Percentiles rank a stretch among this genome's conserved stretches.
phyloP scores from a whole-genome alignment of 2,113 vertebrate species.

The Balaeniceps rex region DNA sequence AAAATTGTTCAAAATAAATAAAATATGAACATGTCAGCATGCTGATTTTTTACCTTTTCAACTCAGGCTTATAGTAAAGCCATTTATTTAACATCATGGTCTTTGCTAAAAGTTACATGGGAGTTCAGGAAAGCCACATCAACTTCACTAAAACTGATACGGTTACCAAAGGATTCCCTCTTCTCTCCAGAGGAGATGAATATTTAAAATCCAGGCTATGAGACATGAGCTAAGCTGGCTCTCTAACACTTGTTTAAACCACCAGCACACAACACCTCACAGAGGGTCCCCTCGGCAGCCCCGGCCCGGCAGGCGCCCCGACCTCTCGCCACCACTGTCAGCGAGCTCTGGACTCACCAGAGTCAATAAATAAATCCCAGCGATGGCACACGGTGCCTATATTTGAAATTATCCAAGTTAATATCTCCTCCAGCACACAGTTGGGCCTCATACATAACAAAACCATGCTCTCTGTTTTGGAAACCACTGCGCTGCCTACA shows the following conservation, averaged over 20 bases:
- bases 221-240: background rate
- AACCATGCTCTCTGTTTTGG: background rate
- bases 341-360: background rate
- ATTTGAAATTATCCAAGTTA: background rate
- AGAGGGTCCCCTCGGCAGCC: background rate
- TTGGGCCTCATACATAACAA: background rate
- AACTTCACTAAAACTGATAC: background rate
- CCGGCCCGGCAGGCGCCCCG: rapidly evolving
- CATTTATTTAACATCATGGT: background rate
- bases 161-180: background rate
- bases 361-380: background rate
- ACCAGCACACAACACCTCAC: background rate
- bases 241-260: background rate
- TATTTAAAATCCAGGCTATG: background rate
- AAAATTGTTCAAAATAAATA: background rate
- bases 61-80: background rate
- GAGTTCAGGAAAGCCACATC: background rate
- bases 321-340: background rate
- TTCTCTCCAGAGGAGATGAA: background rate
- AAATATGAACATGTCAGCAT: background rate
- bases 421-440: background rate
- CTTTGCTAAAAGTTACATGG: background rate
- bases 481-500: background rate
- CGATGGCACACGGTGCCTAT: background rate
- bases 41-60: background rate